These are phyloP conservation scores for Ostrea edulis DNA, from an alignment of 1,140 invertebrate genomes.

Conservation along the genomic window DNA sequence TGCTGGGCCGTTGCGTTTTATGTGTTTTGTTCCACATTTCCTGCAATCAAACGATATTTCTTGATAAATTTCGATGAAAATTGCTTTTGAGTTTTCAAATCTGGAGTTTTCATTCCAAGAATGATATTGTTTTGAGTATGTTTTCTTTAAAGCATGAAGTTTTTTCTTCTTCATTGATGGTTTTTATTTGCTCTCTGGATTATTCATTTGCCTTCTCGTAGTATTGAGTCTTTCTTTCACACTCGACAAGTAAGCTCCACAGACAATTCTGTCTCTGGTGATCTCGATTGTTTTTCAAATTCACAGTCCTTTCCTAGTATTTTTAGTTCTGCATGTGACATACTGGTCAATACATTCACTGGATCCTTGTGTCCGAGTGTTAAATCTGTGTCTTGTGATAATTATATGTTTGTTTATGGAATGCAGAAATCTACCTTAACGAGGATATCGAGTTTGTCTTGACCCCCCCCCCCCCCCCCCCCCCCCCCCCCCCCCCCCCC, in stretches of 20 bases:
- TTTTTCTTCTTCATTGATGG: no score
- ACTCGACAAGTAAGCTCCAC: not conserved
- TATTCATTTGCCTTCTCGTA: not conserved
- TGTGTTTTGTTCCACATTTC: slow-evolving; percentile 35
- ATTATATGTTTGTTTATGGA: no score
- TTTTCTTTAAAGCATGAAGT: no score
- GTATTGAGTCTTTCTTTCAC: slow-evolving; percentile 33
- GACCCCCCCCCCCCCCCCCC: no score
- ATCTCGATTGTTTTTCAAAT: not conserved
- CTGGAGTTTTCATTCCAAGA: no score
- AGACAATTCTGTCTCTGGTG: slow-evolving; percentile 19
- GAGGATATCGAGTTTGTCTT: no score
- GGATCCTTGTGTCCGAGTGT: slow-evolving; percentile 17
- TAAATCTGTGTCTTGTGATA: slow-evolving; percentile 26
- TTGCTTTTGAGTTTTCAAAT: no score
- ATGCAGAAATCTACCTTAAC: no score
- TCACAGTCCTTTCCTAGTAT: slow-evolving; percentile 39
- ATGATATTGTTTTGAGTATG: no score
- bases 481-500: no score
- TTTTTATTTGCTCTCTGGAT: no score
- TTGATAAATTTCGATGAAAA: no score
- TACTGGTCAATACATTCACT: slow-evolving; percentile 46
- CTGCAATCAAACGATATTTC: not conserved
- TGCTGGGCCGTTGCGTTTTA: slow-evolving; percentile 24
- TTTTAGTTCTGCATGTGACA: slow-evolving; percentile 27